These are phyloP conservation scores for Lepetodrilus schrolli DNA, from an alignment of 2,888 invertebrate genomes.

Conservation along the genomic window DNA sequence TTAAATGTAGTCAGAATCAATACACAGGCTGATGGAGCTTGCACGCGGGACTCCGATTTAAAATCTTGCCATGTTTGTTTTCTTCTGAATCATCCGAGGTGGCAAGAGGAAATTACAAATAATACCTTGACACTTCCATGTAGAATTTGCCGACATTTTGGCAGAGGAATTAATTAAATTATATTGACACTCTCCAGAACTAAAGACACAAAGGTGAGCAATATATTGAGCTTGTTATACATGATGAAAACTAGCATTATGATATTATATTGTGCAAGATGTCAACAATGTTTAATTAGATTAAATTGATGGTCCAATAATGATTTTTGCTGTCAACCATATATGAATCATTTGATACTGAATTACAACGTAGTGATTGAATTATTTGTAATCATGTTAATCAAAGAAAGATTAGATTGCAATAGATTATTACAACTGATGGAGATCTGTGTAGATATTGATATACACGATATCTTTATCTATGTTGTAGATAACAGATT, in stretches of 20 bases:
- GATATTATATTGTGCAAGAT: background rate
- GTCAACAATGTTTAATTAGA: background rate
- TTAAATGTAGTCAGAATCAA: constrained; percentile 5
- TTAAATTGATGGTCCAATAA: background rate
- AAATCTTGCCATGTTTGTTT: constrained; percentile 6
- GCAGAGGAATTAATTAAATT: background rate
- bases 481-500: too few relatives aligned
- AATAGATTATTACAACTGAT: too few relatives aligned
- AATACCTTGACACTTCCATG: background rate
- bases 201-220: too few relatives aligned
- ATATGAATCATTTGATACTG: background rate
- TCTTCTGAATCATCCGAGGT: constrained; percentile 15
- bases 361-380: background rate
- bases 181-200: background rate
- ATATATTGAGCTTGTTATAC: too few relatives aligned
- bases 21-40: background rate
- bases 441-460: too few relatives aligned
- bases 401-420: too few relatives aligned
- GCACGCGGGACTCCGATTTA: background rate
- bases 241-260: background rate
- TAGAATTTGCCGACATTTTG: background rate
- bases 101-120: constrained; percentile 2
- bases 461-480: too few relatives aligned
- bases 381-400: too few relatives aligned
- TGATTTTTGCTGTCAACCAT: background rate